These are phyloP conservation scores for Lordiphosa collinella DNA, from an alignment of 1,140 invertebrate genomes.

Conservation along the genomic window DNA sequence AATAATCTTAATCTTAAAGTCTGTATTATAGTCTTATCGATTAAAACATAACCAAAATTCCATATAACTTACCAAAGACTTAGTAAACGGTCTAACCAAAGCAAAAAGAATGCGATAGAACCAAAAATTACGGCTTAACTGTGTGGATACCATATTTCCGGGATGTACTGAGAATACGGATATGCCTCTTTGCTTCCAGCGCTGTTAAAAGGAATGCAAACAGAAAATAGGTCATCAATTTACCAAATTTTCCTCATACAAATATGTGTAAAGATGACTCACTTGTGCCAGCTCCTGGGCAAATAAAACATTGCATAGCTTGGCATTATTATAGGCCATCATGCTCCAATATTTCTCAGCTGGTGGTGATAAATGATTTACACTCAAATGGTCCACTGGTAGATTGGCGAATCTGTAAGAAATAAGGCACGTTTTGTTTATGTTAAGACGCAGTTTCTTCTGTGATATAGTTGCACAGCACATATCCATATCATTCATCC, in stretches of 20 bases:
- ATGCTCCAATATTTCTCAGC: slow-evolving; percentile 87
- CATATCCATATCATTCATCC: slow-evolving; percentile 25
- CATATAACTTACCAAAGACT: slow-evolving; percentile 88
- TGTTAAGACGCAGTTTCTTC: slow-evolving; percentile 43
- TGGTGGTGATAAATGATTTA: slow-evolving; percentile 82
- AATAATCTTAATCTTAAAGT: no score
- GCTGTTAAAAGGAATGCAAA: slow-evolving; percentile 59
- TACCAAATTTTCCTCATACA: not conserved
- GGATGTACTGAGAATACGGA: slow-evolving; percentile 92
- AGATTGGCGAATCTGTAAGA: slow-evolving; percentile 84
- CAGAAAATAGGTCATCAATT: slow-evolving; percentile 7
- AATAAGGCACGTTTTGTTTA: slow-evolving; percentile 6
- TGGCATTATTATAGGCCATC: slow-evolving; percentile 93
- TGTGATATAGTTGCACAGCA: not conserved
- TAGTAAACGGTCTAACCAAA: slow-evolving; percentile 94
- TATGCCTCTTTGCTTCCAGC: slow-evolving; percentile 86
- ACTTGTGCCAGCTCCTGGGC: slow-evolving; percentile 86
- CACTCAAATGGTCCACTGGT: slow-evolving; percentile 75
- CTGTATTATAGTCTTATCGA: no score
- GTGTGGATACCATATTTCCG: slow-evolving; percentile 92
- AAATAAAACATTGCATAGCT: slow-evolving; percentile 94
- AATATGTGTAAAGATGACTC: slow-evolving; percentile 4
- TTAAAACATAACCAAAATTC: no score
- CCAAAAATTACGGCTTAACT: slow-evolving; percentile 91
- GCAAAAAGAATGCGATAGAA: slow-evolving; percentile 87